A percentile compares a stretch with the other conserved stretches of the same genome.
These are phyloP conservation scores for Metacarcinus magister DNA, from an alignment of 2,888 invertebrate genomes.

Conservation along the genomic window DNA sequence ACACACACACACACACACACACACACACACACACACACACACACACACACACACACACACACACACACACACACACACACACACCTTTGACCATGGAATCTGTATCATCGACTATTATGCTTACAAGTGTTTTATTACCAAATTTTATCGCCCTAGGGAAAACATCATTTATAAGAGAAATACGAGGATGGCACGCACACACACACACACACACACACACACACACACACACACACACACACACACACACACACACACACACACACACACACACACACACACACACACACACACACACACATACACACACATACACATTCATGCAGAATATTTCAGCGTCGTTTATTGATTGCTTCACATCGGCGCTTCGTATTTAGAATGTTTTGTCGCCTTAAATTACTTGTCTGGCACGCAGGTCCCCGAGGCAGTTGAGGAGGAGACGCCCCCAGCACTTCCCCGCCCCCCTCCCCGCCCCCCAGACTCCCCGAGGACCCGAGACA, in stretches of 20 bases:
- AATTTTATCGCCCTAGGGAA: too few relatives aligned
- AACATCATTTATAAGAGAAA: too few relatives aligned
- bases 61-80: background rate
- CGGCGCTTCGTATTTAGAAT: background rate
- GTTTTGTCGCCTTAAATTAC: background rate
- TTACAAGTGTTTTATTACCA: too few relatives aligned
- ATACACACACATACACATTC: background rate
- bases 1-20: too few relatives aligned
- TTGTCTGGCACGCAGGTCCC: slow-evolving; percentile 6
- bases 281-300: slow-evolving; percentile 53
- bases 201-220: background rate
- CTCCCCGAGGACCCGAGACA: background rate
- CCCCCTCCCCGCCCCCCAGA: background rate
- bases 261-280: slow-evolving; percentile 21
- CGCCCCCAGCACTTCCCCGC: background rate
- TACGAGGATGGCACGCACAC: background rate
- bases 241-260: slow-evolving; percentile 37
- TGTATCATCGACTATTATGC: too few relatives aligned
- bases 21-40: too few relatives aligned
- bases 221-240: slow-evolving; percentile 9
- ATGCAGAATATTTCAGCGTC: background rate
- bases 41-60: background rate
- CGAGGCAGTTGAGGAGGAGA: background rate
- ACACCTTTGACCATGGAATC: too few relatives aligned
- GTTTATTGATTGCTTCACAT: background rate